Base-by-base conservation (phyloP, 2,113 vertebrate genomes). In the Sander vitreus region DNA sequence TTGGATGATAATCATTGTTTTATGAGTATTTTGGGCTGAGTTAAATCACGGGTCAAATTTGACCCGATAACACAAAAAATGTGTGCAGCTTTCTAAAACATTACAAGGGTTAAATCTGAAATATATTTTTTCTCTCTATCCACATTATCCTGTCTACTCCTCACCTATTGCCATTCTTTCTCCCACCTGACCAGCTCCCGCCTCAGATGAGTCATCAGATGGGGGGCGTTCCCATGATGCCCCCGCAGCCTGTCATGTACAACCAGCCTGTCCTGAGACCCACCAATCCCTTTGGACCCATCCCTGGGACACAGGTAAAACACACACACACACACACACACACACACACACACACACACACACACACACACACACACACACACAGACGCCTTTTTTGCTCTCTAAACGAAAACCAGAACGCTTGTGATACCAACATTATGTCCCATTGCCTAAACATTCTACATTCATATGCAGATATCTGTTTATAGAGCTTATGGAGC, bases 201-300 rank as follows among this genome's bases (percentile, higher is more conserved):
- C 94, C 95, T 95, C 96, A 97, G 93, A 93, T 96, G 94, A 96
- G 92, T 91, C 96, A 94, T 93, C 93, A 97, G 93, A 94, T 96
- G 94, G 96, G 94, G 91, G 92, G 95, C 71, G 86, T 96, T 93
- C 96, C 95, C 77, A 90, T 97, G 93, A 96, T 97, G 94, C 90
- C 95, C 91, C 95, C 96, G 16, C 96, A 97, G 93, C 94, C 96
- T 87, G 92, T 97, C 93, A 95, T 97, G 95, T 97, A 96, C 80
- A 96, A 95, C 18, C 97, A 97, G 84, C 94, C 95, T 72, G 95
- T 95, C 89, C 95, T 97, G 91, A 96, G 96, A 93, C 95, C 95
- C 88, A 96, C 95, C 82, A 97, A 96, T 84, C 95, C 96, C 55
- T 96, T 97, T 89, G 94, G 95, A 91, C 94, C 93, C 75, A 94